Evolutionary conservation across 2,888 invertebrate genomes (phyloP).

Genomic region (Hermaeophaga mercurialis): DNA sequence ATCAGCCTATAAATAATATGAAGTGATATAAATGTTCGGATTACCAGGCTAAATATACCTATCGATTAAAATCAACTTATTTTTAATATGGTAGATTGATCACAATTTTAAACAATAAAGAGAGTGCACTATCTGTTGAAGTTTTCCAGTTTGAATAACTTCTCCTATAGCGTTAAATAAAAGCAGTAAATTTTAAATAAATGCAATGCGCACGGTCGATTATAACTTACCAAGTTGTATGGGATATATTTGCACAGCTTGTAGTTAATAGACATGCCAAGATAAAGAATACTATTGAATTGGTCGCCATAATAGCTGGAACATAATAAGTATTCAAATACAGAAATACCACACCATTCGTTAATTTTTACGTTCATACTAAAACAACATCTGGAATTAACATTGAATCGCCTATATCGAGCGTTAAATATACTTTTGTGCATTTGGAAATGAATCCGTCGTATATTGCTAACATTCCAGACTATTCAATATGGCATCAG

Average conservation of each 20-base stretch:
- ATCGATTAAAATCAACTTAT: no score
- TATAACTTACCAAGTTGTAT: not conserved
- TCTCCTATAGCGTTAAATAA: no score
- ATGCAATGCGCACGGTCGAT: not conserved
- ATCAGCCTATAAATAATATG: no score
- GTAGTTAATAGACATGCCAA: slow-evolving; percentile 4
- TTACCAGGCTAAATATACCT: no score
- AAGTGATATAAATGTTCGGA: no score
- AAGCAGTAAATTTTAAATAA: no score
- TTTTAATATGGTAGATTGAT: no score
- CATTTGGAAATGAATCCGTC: slow-evolving; percentile 19
- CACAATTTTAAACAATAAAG: no score
- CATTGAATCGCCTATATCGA: slow-evolving; percentile 33
- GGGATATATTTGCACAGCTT: not conserved
- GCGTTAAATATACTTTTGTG: slow-evolving; percentile 26
- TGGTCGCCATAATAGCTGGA: slow-evolving; percentile 1
- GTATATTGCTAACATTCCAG: slow-evolving; percentile 23
- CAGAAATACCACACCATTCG: slow-evolving; percentile 20
- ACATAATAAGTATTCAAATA: slow-evolving; percentile 17
- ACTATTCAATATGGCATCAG: slow-evolving; percentile 23
- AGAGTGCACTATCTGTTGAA: no score
- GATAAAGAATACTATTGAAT: slow-evolving; percentile 10
- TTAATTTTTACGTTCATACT: slow-evolving; percentile 25
- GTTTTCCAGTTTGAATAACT: no score
- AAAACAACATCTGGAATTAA: slow-evolving; percentile 33